Evolutionary conservation across 2,888 invertebrate genomes (phyloP).

Genomic region (Eristalinus aeneus): DNA sequence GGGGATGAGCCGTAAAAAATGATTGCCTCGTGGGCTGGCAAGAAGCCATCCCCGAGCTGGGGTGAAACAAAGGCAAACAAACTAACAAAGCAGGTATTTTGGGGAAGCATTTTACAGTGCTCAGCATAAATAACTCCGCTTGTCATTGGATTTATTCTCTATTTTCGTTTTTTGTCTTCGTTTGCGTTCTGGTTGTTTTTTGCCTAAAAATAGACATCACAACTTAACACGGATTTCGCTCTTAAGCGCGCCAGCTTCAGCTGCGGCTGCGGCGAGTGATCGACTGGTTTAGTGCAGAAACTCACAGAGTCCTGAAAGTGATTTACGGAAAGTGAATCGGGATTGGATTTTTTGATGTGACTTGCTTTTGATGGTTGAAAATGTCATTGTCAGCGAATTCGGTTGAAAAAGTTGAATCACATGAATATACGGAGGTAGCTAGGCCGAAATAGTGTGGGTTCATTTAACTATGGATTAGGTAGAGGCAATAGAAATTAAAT

Average conservation of each 20-base stretch:
- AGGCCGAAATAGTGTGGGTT: too few species aligned
- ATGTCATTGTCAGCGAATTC: too few species aligned
- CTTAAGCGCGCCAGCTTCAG: neutral
- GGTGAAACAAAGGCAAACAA: neutral
- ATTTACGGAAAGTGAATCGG: neutral
- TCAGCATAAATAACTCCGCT: neutral
- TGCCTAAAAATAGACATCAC: too few species aligned
- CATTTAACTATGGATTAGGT: too few species aligned
- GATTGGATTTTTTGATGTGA: neutral
- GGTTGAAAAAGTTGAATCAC: too few species aligned
- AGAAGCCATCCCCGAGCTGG: neutral
- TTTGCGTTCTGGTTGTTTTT: neutral
- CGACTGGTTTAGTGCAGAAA: neutral
- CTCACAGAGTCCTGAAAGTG: neutral
- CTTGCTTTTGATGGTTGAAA: too few species aligned
- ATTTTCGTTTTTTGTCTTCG: neutral
- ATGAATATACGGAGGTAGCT: too few species aligned
- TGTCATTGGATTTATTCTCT: neutral
- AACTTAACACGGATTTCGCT: too few species aligned
- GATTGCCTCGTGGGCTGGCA: slow-evolving; percentile 1
- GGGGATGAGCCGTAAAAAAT: slow-evolving; percentile 13
- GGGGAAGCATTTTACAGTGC: neutral
- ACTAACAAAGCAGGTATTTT: neutral
- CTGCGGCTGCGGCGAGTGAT: neutral
- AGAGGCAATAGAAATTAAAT: too few species aligned